Percentiles rank a stretch among this genome's conserved stretches.
Conservation (phyloP, 1,140 invertebrate species). For the Drosophila tsacasi region DNA sequence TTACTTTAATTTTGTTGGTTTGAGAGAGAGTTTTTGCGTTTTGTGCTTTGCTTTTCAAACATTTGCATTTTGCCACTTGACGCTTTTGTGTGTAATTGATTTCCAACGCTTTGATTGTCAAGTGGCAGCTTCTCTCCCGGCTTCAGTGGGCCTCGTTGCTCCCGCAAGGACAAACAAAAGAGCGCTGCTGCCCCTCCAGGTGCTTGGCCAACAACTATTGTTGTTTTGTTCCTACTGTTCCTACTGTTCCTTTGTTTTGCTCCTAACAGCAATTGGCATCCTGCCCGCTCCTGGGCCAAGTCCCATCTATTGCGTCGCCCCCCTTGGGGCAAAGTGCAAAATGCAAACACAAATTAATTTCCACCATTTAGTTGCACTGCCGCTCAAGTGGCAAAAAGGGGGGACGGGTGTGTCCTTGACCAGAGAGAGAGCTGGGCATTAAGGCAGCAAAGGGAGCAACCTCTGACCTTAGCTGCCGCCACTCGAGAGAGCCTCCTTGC, state of each 20-base stretch:
- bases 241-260: conserved; percentile 46
- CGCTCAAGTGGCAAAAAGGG: conserved; percentile 9
- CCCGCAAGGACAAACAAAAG: conserved; percentile 34
- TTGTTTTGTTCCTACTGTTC: conserved; percentile 20
- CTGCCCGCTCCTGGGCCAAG: background rate
- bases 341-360: conserved; percentile 45
- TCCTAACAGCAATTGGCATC: conserved; percentile 22
- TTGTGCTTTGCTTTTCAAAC: conserved; percentile 55
- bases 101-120: conserved; percentile 78
- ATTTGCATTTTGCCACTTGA: conserved; percentile 72
- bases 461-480: conserved; percentile 29
- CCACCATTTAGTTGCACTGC: conserved; percentile 49
- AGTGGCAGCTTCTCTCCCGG: conserved; percentile 46
- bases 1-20: background rate
- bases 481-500: background rate
- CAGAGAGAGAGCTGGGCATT: background rate
- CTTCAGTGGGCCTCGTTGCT: no score
- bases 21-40: conserved; percentile 9
- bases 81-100: conserved; percentile 77
- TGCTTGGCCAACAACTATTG: conserved; percentile 42
- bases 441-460: conserved; percentile 8
- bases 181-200: conserved; percentile 11
- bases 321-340: conserved; percentile 20
- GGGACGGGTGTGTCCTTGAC: conserved; percentile 31
- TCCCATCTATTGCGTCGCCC: conserved; percentile 1